phyloP scores from a whole-genome alignment of 2,888 invertebrate genomes.

The Tyria jacobaeae region DNA sequence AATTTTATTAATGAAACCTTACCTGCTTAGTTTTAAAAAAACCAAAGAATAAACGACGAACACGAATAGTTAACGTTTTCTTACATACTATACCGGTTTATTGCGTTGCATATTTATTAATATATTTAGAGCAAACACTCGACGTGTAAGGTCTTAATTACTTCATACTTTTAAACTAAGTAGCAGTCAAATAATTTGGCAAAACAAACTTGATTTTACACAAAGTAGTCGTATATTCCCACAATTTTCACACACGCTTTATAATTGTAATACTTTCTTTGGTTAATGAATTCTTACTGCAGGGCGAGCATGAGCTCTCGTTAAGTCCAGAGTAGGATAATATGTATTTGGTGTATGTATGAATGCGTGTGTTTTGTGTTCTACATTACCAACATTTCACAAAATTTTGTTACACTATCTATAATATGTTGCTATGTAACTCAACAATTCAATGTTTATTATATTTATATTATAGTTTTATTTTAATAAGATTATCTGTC shows the following conservation, averaged over 20 bases:
- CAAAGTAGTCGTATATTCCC: conserved; percentile 22
- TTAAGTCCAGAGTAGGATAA: conserved; percentile 30
- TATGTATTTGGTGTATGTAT: conserved; percentile 3
- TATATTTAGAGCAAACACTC: conserved; percentile 14
- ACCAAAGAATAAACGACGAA: neutral
- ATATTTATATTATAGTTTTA: neutral
- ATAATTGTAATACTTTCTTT: conserved; percentile 29
- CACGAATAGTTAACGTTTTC: conserved; percentile 3
- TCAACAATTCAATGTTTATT: neutral
- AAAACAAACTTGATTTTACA: conserved; percentile 29
- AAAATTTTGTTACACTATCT: no score
- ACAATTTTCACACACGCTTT: conserved; percentile 29
- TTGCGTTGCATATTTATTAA: conserved; percentile 31
- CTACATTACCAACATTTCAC: no score
- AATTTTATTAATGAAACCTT: no score
- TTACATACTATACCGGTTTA: conserved; percentile 19
- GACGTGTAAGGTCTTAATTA: conserved; percentile 25
- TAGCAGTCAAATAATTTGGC: conserved; percentile 24
- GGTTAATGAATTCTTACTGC: conserved; percentile 29
- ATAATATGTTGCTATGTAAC: no score
- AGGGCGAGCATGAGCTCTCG: conserved; percentile 26
- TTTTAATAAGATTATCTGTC: no score
- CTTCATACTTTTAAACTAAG: conserved; percentile 10
- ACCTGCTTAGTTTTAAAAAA: no score
- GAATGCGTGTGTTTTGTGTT: no score